phyloP scores from a whole-genome alignment of 2,797 vertebrate species.

The Hoplostethus atlanticus region DNA sequence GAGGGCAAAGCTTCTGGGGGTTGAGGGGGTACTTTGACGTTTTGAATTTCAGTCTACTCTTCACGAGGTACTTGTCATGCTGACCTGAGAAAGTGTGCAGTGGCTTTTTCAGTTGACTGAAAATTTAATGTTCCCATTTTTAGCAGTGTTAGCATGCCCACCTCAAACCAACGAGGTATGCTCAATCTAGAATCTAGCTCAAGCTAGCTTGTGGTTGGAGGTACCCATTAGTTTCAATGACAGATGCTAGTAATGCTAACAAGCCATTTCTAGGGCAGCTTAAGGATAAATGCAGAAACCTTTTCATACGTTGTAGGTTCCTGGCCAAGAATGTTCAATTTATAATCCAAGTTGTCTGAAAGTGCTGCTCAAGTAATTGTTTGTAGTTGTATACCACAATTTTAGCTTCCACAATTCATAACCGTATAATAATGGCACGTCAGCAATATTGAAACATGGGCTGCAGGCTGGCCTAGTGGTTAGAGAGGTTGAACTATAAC shows the following conservation, averaged over 20 bases:
- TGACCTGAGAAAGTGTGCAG: not conserved
- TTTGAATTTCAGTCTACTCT: no score
- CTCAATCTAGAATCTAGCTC: slow-evolving; percentile 1
- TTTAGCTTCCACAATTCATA: no score
- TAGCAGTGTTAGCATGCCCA: not conserved
- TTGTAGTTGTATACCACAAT: no score
- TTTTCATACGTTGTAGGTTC: not conserved
- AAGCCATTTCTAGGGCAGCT: slow-evolving; percentile 37
- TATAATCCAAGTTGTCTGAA: slow-evolving; percentile 7
- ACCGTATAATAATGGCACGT: no score
- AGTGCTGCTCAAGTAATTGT: not conserved
- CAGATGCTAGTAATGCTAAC: slow-evolving; percentile 44
- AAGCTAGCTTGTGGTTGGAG: slow-evolving; percentile 21
- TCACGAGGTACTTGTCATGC: no score
- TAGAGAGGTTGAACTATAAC: no score
- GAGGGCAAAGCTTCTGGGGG: not conserved
- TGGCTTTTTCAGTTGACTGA: no score
- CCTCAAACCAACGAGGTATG: slow-evolving; percentile 2
- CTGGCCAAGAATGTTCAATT: no score
- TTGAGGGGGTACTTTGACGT: slow-evolving; percentile 7
- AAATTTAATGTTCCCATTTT: not conserved
- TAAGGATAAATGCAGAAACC: slow-evolving; percentile 8
- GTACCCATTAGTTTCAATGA: no score
- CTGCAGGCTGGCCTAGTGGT: no score
- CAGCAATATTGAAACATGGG: no score